Conservation (phyloP, 1,140 invertebrate genomes). For the Drosophila watanabei region DNA sequence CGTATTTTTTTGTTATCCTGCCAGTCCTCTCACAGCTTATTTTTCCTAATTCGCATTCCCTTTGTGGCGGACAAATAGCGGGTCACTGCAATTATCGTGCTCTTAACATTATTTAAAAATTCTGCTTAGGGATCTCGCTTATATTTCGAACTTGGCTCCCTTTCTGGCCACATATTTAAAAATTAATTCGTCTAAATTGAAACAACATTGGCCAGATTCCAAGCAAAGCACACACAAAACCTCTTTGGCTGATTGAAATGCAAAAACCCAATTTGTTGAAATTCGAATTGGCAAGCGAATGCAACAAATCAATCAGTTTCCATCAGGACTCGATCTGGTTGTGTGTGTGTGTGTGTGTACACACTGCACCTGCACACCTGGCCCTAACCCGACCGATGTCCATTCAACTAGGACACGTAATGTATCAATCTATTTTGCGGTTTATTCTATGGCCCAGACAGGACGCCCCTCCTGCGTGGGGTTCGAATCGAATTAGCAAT, state of each 20-base stretch:
- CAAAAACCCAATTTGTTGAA: slow-evolving; percentile 77
- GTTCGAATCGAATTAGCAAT: slow-evolving; percentile 48
- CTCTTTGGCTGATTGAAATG: slow-evolving; percentile 81
- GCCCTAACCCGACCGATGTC: slow-evolving; percentile 17
- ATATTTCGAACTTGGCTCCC: neutral
- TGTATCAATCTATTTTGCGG: slow-evolving; percentile 79
- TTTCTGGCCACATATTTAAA: slow-evolving; percentile 43
- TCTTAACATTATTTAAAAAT: slow-evolving; percentile 33
- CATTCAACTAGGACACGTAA: slow-evolving; percentile 72
- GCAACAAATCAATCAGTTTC: slow-evolving; percentile 71
- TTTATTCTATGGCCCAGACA: slow-evolving; percentile 48
- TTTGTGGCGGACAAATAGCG: slow-evolving; percentile 19
- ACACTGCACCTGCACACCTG: slow-evolving; percentile 30
- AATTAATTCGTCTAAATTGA: slow-evolving; percentile 56
- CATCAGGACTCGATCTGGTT: slow-evolving; percentile 23
- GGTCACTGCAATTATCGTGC: slow-evolving; percentile 34
- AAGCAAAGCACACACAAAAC: slow-evolving; percentile 27
- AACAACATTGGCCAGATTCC: slow-evolving; percentile 56
- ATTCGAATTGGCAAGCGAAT: slow-evolving; percentile 66
- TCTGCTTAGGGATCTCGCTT: neutral
- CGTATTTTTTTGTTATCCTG: slow-evolving; percentile 16
- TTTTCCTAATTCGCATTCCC: slow-evolving; percentile 34
- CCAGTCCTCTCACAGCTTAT: neutral
- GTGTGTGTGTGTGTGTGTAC: slow-evolving; percentile 1
- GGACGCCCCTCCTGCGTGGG: slow-evolving; percentile 15